Percentiles rank a stretch among this genome's conserved stretches.
These are phyloP conservation scores for Microtus oregoni DNA, from an alignment of 2,113 vertebrate species.

Conservation along the genomic window DNA sequence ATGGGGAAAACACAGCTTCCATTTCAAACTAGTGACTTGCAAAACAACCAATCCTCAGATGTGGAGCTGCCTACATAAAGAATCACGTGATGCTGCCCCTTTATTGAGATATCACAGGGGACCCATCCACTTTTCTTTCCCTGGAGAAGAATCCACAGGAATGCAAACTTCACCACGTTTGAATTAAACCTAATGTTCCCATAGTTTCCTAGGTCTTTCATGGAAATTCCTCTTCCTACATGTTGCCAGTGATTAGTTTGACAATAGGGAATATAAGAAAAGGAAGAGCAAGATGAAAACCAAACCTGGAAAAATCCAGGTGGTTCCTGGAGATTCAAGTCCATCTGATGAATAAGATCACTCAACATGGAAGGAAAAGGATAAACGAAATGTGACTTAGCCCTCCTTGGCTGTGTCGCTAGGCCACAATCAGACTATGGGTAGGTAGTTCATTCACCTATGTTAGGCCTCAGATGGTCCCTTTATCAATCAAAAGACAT, in stretches of 20 bases:
- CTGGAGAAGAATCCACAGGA: not conserved
- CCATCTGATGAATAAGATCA: not conserved
- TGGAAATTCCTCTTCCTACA: not conserved
- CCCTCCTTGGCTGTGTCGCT: not conserved
- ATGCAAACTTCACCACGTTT: not conserved
- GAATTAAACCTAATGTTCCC: not conserved
- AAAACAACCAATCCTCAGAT: not conserved
- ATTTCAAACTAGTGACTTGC: not conserved
- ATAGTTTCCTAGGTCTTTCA: not conserved
- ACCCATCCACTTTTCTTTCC: no score
- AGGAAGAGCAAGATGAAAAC: not conserved
- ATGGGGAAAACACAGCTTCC: not conserved
- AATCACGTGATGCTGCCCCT: not conserved
- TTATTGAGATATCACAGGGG: not conserved
- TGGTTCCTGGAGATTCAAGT: not conserved
- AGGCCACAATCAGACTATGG: not conserved
- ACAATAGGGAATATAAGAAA: not conserved
- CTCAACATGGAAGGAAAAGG: not conserved
- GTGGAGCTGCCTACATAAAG: not conserved
- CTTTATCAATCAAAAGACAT: slow-evolving; percentile 2
- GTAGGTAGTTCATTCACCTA: not conserved
- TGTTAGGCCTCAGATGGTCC: not conserved
- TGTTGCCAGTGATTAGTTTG: not conserved
- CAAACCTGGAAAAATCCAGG: not conserved
- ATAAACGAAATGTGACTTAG: fast-evolving